Percentiles rank a stretch among this genome's conserved stretches.
These are phyloP conservation scores for Hirtodrosophila cameraria DNA, from an alignment of 2,888 invertebrate species.

Conservation along the genomic window DNA sequence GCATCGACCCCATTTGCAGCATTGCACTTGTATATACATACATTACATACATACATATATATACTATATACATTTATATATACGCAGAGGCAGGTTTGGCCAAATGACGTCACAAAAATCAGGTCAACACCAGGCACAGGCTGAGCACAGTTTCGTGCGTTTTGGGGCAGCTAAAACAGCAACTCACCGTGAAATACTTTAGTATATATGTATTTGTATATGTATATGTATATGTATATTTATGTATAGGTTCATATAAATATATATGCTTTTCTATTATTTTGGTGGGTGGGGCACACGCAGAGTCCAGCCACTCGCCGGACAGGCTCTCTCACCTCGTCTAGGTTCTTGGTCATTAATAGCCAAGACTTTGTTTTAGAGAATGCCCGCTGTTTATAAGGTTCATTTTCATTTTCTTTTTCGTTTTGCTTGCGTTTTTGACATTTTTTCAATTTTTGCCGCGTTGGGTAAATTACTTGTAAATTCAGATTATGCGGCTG, in stretches of 20 bases:
- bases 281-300: slow-evolving; percentile 5
- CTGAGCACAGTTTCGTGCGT: slow-evolving; percentile 38
- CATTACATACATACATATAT: neutral
- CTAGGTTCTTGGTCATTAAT: slow-evolving; percentile 52
- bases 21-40: slow-evolving; percentile 26
- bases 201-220: slow-evolving; percentile 4
- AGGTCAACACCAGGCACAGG: slow-evolving; percentile 65
- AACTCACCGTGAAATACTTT: slow-evolving; percentile 59
- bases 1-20: slow-evolving; percentile 52
- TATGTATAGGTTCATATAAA: neutral
- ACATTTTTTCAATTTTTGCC: slow-evolving; percentile 70
- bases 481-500: slow-evolving; percentile 66
- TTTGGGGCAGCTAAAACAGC: slow-evolving; percentile 57
- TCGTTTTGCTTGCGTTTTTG: slow-evolving; percentile 61
- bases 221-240: neutral
- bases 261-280: slow-evolving; percentile 1
- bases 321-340: slow-evolving; percentile 32
- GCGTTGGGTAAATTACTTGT: slow-evolving; percentile 68
- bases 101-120: slow-evolving; percentile 79
- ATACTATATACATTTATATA: neutral
- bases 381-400: slow-evolving; percentile 45
- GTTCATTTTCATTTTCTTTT: slow-evolving; percentile 68
- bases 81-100: slow-evolving; percentile 32
- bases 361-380: slow-evolving; percentile 30
- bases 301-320: slow-evolving; percentile 1